Evolutionary conservation across 2,797 vertebrate species (phyloP).

Genomic region (Morus bassanus): DNA sequence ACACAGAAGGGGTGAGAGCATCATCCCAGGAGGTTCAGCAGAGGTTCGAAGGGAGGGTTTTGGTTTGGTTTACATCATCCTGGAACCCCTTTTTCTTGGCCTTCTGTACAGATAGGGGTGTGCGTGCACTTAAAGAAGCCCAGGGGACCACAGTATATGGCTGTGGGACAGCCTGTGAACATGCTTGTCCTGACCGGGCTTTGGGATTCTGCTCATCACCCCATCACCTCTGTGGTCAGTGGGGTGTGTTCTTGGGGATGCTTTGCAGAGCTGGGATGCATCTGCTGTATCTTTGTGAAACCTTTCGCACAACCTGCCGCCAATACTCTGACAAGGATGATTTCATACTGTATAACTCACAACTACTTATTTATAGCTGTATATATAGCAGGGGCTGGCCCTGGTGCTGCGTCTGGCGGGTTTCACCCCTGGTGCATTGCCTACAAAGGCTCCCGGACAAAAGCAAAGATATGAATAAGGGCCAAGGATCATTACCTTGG

Average conservation of each 20-base stretch:
- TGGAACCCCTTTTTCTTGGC: neutral
- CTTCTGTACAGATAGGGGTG: neutral
- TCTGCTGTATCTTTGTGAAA: neutral
- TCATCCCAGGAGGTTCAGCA: rapidly evolving
- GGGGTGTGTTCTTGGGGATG: neutral
- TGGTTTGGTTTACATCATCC: neutral
- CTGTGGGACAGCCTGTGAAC: neutral
- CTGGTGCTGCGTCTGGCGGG: neutral
- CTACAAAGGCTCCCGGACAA: conserved; percentile 23
- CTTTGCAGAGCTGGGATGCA: rapidly evolving
- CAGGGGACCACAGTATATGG: neutral
- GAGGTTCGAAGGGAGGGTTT: neutral
- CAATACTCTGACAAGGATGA: neutral
- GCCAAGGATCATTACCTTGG: conserved; percentile 67
- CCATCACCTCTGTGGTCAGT: neutral
- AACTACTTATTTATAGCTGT: neutral
- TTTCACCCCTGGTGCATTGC: neutral
- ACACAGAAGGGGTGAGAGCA: neutral
- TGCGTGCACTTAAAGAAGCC: neutral
- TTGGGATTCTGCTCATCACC: neutral
- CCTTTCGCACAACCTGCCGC: neutral
- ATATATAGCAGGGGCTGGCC: neutral
- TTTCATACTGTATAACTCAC: neutral
- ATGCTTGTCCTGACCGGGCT: neutral
- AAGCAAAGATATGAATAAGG: conserved; percentile 59